phyloP scores from a whole-genome alignment of 1,140 invertebrate species.

The Drosophila repleta region DNA sequence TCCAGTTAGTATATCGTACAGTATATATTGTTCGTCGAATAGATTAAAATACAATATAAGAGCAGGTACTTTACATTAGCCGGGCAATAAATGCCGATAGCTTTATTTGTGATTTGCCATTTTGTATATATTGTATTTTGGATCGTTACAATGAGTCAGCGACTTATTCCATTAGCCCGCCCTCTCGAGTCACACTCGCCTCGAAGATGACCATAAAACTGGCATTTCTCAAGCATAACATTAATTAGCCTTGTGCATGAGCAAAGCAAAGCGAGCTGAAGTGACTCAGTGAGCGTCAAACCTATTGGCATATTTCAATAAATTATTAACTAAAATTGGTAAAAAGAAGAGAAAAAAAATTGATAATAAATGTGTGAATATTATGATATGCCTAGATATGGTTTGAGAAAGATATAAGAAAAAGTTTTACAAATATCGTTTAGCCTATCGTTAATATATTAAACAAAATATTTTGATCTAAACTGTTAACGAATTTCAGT shows the following conservation, averaged over 20 bases:
- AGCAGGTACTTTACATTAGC: conserved; percentile 10
- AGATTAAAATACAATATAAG: conserved; percentile 1
- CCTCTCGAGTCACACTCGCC: conserved; percentile 25
- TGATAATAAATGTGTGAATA: background rate
- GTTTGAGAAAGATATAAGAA: too few relatives aligned
- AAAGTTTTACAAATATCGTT: too few relatives aligned
- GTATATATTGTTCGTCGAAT: background rate
- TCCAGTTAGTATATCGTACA: too few relatives aligned
- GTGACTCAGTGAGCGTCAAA: conserved; percentile 6
- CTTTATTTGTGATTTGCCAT: background rate
- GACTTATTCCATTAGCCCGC: conserved; percentile 7
- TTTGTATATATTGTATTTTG: background rate
- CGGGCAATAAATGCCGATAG: conserved; percentile 1
- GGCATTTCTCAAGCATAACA: conserved; percentile 27
- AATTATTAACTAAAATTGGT: conserved; percentile 15
- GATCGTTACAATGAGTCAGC: conserved; percentile 29
- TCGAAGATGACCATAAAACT: conserved; percentile 29
- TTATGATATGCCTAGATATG: background rate
- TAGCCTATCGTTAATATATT: too few relatives aligned
- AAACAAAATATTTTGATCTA: too few relatives aligned
- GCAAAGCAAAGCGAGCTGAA: background rate
- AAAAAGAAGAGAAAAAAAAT: background rate
- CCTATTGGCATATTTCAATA: conserved; percentile 5
- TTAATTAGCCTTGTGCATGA: conserved; percentile 15
- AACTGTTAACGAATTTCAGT: too few relatives aligned